phyloP scores from a whole-genome alignment of 2,113 vertebrate genomes.

The Pygoscelis adeliae region DNA sequence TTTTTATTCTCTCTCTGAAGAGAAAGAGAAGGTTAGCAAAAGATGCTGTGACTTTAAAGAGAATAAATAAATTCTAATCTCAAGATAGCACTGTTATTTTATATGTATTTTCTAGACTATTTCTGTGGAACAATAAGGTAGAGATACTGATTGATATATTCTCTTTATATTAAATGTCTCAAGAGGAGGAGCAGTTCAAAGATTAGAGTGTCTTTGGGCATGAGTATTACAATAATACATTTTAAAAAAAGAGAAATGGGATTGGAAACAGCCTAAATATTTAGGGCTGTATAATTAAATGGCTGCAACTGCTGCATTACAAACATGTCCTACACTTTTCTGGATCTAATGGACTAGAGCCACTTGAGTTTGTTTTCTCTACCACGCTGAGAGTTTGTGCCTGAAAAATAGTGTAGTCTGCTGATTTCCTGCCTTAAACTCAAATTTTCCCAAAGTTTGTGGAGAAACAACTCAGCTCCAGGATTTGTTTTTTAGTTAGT shows the following conservation, averaged over 20 bases:
- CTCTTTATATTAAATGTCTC: neutral
- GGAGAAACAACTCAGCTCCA: neutral
- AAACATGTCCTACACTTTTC: neutral
- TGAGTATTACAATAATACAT: neutral
- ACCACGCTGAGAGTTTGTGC: neutral
- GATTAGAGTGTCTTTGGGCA: neutral
- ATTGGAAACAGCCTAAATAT: neutral
- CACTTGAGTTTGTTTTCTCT: neutral
- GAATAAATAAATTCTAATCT: neutral
- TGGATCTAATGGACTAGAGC: neutral
- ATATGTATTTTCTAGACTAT: neutral
- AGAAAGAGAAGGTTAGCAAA: neutral
- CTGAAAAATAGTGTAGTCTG: neutral
- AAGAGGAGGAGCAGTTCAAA: neutral
- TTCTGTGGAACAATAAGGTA: neutral
- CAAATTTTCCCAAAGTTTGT: neutral
- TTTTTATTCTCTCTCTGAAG: neutral
- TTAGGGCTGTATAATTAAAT: neutral
- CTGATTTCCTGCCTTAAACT: neutral
- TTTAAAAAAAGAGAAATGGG: neutral
- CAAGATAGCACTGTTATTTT: neutral
- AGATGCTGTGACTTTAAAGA: neutral
- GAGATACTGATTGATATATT: neutral
- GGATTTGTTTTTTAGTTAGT: neutral
- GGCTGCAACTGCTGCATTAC: neutral